These are phyloP conservation scores for Crenichthys baileyi DNA, from an alignment of 2,797 vertebrate genomes.

Conservation along the genomic window DNA sequence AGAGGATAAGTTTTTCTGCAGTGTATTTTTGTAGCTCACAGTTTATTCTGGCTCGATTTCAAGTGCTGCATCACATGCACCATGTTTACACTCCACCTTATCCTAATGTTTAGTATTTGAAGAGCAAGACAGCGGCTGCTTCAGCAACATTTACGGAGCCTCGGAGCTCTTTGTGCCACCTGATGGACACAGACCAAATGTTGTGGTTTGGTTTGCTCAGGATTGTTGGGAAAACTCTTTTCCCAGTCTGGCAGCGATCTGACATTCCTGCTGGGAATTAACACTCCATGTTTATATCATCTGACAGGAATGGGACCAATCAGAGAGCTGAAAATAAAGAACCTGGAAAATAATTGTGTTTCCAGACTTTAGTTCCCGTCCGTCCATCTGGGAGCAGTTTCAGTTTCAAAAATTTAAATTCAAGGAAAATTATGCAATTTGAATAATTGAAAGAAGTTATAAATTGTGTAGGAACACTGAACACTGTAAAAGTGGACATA, in stretches of 20 bases:
- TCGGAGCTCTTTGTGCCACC: no score
- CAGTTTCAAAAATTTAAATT: background rate
- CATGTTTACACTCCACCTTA: background rate
- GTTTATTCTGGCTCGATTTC: conserved; percentile 15
- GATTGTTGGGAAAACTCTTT: no score
- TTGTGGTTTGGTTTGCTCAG: no score
- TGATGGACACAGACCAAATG: no score
- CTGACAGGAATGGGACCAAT: background rate
- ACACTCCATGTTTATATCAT: background rate
- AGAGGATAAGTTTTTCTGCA: conserved; percentile 5
- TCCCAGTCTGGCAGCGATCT: background rate
- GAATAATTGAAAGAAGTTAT: background rate
- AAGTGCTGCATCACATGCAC: background rate
- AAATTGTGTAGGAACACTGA: background rate
- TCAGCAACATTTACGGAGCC: no score
- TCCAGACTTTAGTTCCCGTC: background rate
- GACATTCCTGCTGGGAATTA: background rate
- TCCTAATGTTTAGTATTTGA: background rate
- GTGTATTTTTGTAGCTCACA: conserved; percentile 12
- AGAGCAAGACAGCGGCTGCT: no score
- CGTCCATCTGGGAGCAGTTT: background rate
- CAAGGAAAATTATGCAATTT: background rate
- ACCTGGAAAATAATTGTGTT: background rate
- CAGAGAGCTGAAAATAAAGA: background rate
- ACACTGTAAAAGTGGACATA: background rate